phyloP scores from a whole-genome alignment of 2,113 vertebrate species.

The Ctenomys sociabilis region DNA sequence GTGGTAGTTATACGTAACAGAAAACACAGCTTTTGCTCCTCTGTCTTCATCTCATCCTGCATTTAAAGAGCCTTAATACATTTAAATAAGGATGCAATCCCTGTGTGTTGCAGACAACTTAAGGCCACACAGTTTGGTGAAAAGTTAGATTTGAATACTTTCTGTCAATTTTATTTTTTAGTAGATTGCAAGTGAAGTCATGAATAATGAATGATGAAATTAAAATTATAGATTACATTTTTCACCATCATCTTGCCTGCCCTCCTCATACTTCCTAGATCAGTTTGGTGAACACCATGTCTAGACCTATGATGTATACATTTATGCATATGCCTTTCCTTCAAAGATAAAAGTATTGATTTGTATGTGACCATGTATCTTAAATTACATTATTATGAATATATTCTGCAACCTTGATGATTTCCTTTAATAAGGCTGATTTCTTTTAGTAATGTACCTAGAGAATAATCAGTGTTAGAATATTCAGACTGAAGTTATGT shows the following conservation, averaged over 20 bases:
- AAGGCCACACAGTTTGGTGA: neutral
- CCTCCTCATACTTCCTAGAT: neutral
- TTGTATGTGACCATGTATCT: neutral
- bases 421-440: neutral
- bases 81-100: neutral
- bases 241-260: neutral
- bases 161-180: neutral
- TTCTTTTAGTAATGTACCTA: constrained; percentile 6
- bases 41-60: neutral
- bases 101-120: constrained; percentile 2
- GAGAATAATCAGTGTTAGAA: neutral
- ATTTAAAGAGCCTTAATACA: neutral
- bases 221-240: neutral
- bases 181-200: neutral
- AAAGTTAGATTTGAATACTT: constrained; percentile 36
- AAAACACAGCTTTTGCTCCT: neutral
- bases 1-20: neutral
- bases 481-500: neutral
- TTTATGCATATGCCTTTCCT: neutral
- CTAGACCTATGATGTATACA: neutral
- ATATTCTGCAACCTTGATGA: neutral
- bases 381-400: neutral
- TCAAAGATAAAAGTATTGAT: neutral
- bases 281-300: neutral
- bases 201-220: neutral